Base-by-base conservation (phyloP, 1,140 invertebrate genomes). In the Goniozus legneri region DNA sequence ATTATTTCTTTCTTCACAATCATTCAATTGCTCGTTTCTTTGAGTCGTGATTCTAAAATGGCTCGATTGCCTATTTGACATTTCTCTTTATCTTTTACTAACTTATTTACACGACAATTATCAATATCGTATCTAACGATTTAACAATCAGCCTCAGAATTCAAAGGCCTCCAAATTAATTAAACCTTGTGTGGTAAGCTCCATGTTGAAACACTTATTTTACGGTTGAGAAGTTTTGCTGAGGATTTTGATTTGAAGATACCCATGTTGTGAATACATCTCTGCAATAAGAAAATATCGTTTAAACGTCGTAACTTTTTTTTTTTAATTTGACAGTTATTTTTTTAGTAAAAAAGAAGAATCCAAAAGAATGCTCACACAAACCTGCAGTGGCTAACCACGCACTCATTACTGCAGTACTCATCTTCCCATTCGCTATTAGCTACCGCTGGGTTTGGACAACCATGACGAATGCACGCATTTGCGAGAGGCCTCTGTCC, bases 351-450 rank as follows among this genome's bases (percentile, higher is more conserved):
- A 38, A 46, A 47, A 46, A 46, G 16, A 37, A 16, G 55, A 46
- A 38, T 39, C 16, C 1, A 56, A 55, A 48, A 30, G 13, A 63
- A 58, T 54, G 48, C 54, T 53, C 37, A 59, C 51, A 69, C 73
- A 71, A 75, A 88, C 86, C 87, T 89, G 84, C 94, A 97, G 76
- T 98, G 94, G 67, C 86, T 92, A 58, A 96, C 92, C 49, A 96
- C 94, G 79, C 95, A 98, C 71, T 97, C 93, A 77, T 95, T 95
- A 72, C 91, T 94, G 77, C 95, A 98, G 73, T 96, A 98, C 76
- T 97, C 93, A 69, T 94, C 89, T 71, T 97, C 94, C 94, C 94
- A 97, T 75, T 95, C 92, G 39, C 87, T 85, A 76, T 91, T 95
- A 32, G 91, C 84, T 54, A 95, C 86, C 34, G 92, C 92, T 31